These are phyloP conservation scores for Corynorhinus townsendii DNA, from an alignment of 2,113 vertebrate genomes.

Conservation along the genomic window DNA sequence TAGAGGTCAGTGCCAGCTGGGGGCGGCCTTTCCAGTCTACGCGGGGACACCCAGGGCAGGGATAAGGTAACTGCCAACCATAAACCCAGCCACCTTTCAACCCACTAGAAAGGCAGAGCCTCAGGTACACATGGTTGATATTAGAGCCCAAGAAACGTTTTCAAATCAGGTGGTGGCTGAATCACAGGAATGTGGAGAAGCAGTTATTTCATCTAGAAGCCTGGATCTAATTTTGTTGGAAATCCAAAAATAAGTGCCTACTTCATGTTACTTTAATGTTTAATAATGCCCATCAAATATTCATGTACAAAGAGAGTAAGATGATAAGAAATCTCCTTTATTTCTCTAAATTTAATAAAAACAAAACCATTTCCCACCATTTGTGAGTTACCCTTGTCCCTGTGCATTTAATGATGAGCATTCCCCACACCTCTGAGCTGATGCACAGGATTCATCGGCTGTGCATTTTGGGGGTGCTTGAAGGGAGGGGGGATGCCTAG, in stretches of 20 bases:
- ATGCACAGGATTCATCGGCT: slow-evolving; percentile 53
- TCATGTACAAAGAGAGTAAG: slow-evolving; percentile 77
- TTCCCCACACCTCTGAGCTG: slow-evolving; percentile 30
- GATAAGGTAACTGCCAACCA: slow-evolving; percentile 78
- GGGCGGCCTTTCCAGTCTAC: slow-evolving; percentile 86
- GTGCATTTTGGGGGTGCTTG: neutral
- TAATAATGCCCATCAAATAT: slow-evolving; percentile 80
- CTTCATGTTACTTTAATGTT: slow-evolving; percentile 93
- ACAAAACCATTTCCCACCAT: slow-evolving; percentile 75
- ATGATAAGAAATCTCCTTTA: slow-evolving; percentile 78
- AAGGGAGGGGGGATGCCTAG: neutral
- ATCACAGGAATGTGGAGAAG: slow-evolving; percentile 76
- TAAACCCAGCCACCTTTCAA: slow-evolving; percentile 83
- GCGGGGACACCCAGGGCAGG: slow-evolving; percentile 81
- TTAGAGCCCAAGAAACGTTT: slow-evolving; percentile 86
- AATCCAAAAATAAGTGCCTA: slow-evolving; percentile 95
- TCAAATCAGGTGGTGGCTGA: slow-evolving; percentile 78
- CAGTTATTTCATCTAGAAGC: slow-evolving; percentile 82
- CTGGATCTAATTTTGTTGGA: slow-evolving; percentile 98
- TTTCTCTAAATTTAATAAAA: slow-evolving; percentile 76
- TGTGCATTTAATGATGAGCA: slow-evolving; percentile 43
- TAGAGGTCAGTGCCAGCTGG: slow-evolving; percentile 94
- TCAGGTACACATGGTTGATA: slow-evolving; percentile 95
- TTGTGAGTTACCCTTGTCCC: slow-evolving; percentile 73
- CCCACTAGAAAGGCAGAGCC: slow-evolving; percentile 75